Percentiles rank a stretch among this genome's conserved stretches.
Conservation (phyloP, 2,888 invertebrate species). For the Scaptomyza parva region DNA sequence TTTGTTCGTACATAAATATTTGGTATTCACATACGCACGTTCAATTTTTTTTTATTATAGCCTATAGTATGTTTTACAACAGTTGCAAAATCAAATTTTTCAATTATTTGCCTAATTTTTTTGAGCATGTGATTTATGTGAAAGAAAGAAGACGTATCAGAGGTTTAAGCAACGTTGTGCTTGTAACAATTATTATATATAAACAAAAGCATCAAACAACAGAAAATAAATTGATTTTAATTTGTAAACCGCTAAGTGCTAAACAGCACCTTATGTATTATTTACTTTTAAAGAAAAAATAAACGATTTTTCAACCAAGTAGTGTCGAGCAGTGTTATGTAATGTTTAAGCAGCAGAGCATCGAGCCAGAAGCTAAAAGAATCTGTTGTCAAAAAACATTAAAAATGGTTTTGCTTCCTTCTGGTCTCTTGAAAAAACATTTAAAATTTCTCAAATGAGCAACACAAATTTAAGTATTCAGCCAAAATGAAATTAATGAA, state of each 20-base stretch:
- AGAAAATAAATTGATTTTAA: constrained; percentile 45
- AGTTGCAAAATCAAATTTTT: constrained; percentile 29
- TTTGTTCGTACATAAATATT: constrained; percentile 20
- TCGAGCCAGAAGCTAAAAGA: no score
- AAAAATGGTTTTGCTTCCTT: no score
- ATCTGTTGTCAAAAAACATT: no score
- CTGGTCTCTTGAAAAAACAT: no score
- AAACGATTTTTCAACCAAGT: constrained; percentile 52
- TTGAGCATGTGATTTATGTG: constrained; percentile 35
- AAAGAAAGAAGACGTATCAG: constrained; percentile 19
- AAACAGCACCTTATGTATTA: constrained; percentile 65
- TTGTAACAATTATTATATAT: constrained; percentile 26
- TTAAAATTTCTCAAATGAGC: no score
- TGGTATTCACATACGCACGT: constrained; percentile 31
- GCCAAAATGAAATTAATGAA: no score
- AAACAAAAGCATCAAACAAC: constrained; percentile 23
- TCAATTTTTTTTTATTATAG: constrained; percentile 24
- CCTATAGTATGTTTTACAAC: constrained; percentile 23
- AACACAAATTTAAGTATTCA: no score
- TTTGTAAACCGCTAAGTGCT: constrained; percentile 45
- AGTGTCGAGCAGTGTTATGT: no score
- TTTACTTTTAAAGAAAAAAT: constrained; percentile 67
- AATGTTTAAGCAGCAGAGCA: background rate
- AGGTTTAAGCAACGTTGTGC: constrained; percentile 6
- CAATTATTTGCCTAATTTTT: constrained; percentile 38